Percentiles rank a stretch among this genome's conserved stretches.
These are phyloP conservation scores for Clusia tigrina DNA, from an alignment of 2,888 invertebrate species.

Conservation along the genomic window DNA sequence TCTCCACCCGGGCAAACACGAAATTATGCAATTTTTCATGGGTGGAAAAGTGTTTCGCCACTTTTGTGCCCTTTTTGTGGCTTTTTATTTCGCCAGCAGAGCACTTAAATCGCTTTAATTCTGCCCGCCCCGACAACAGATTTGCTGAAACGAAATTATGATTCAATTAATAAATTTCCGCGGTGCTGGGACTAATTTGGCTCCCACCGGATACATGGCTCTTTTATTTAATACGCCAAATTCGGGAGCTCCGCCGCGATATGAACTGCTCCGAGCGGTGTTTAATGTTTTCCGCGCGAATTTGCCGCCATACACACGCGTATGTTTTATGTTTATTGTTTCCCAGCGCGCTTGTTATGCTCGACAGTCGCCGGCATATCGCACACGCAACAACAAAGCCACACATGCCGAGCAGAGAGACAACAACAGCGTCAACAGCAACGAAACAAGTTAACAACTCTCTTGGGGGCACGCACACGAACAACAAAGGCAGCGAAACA, in stretches of 20 bases:
- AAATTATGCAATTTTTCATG: no score
- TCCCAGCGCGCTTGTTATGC: conserved; percentile 14
- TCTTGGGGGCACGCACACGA: conserved; percentile 41
- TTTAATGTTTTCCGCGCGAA: conserved; percentile 18
- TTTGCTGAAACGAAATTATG: conserved; percentile 12
- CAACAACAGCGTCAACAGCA: not conserved
- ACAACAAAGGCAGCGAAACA: not conserved
- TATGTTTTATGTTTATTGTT: conserved; percentile 24
- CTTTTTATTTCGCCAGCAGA: no score
- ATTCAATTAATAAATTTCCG: conserved; percentile 14
- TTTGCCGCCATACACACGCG: no score
- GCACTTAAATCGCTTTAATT: no score
- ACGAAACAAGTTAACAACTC: conserved; percentile 53
- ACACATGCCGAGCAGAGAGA: not conserved
- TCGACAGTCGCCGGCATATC: not conserved
- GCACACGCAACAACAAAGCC: not conserved
- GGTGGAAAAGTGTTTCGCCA: not conserved
- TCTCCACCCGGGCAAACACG: no score
- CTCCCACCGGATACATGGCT: conserved; percentile 1
- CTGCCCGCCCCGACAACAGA: no score
- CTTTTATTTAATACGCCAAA: not conserved
- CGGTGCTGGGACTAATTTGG: conserved; percentile 1
- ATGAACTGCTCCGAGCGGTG: not conserved
- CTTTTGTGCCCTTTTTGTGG: conserved; percentile 11
- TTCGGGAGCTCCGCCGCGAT: not conserved